Evolutionary conservation across 2,113 vertebrate species (phyloP).

Genomic region (Trichechus manatus): DNA sequence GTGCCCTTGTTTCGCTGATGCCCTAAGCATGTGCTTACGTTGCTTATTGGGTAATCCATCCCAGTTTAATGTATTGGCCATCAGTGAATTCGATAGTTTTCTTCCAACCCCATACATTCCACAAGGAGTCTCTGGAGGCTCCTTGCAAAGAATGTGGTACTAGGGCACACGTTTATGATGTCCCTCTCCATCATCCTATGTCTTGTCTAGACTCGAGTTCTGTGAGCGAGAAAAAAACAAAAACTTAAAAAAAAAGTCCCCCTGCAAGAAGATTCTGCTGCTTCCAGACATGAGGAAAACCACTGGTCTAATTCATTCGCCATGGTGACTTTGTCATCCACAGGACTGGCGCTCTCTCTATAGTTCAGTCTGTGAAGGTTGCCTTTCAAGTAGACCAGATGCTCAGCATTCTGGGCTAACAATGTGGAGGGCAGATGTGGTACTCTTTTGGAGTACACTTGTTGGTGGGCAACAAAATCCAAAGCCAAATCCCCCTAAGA

Average conservation of each 20-base stretch:
- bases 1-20: too few species aligned
- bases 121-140: not conserved
- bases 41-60: too few species aligned
- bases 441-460: not conserved
- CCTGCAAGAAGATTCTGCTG: not conserved
- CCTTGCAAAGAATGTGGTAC: not conserved
- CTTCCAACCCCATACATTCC: not conserved
- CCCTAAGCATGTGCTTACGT: too few species aligned
- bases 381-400: constrained; percentile 31
- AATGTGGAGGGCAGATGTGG: constrained; percentile 66
- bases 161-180: not conserved
- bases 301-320: not conserved
- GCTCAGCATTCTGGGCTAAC: not conserved
- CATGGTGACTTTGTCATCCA: not conserved
- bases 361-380: not conserved
- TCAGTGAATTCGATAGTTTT: not conserved
- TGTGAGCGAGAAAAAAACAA: not conserved
- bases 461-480: not conserved
- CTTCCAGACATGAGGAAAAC: constrained; percentile 31
- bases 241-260: not conserved
- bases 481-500: not conserved
- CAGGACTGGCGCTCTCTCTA: not conserved
- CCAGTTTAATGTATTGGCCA: not conserved
- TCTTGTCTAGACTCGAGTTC: not conserved
- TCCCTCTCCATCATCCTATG: not conserved